phyloP scores from a whole-genome alignment of 35 echinoderm and acorn worm species.

The Diadema setosum region DNA sequence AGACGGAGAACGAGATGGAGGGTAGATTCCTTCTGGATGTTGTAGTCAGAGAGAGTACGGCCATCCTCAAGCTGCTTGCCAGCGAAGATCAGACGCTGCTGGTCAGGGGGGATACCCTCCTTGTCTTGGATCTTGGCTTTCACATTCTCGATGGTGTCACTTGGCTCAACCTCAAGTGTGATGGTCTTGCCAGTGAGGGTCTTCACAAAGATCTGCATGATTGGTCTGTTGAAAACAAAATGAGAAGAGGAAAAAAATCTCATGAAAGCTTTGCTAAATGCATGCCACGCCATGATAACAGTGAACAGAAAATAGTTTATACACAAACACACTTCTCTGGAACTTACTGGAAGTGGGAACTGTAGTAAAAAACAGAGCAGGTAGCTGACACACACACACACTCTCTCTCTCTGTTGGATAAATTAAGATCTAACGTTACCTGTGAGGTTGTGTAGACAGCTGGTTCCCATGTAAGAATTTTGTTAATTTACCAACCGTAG shows the following conservation, averaged over 20 bases:
- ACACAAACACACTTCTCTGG: no score
- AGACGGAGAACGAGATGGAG: slow-evolving; percentile 38
- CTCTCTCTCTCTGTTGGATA: no score
- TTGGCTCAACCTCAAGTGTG: slow-evolving; percentile 58
- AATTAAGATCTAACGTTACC: no score
- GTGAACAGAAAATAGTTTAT: no score
- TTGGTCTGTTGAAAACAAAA: not conserved
- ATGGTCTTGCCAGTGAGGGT: slow-evolving; percentile 78
- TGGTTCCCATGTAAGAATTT: no score
- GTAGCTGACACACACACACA: no score
- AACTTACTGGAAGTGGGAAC: no score
- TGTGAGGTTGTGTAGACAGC: no score
- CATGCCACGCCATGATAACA: no score
- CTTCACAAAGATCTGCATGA: slow-evolving; percentile 80
- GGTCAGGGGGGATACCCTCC: slow-evolving; percentile 69
- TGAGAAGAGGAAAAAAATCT: not conserved
- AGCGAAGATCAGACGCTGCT: slow-evolving; percentile 97
- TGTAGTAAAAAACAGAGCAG: no score
- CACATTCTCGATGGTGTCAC: slow-evolving; percentile 73
- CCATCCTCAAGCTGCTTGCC: slow-evolving; percentile 87
- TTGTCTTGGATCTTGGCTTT: slow-evolving; percentile 86
- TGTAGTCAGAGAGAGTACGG: slow-evolving; percentile 95
- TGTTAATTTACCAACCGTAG: no score
- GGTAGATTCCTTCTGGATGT: slow-evolving; percentile 23
- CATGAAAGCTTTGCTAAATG: no score